Evolutionary conservation across 2,113 vertebrate genomes (phyloP).

Genomic region (Macquaria australasica): DNA sequence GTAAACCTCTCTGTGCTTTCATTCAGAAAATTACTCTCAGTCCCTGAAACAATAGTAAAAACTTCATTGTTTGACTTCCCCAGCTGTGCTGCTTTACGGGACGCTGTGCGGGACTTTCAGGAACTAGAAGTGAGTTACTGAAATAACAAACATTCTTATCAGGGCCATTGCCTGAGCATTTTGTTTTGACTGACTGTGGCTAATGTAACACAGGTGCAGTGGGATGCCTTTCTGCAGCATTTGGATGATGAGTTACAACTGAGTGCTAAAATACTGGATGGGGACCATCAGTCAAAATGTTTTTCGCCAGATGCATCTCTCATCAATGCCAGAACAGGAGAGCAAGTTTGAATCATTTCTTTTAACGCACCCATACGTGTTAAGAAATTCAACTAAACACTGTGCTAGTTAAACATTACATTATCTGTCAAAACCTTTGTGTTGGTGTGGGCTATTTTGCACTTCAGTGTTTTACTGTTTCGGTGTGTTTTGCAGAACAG

Average conservation of each 20-base stretch:
- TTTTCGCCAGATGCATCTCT: conserved; percentile 54
- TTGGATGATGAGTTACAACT: conserved; percentile 65
- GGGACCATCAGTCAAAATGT: conserved; percentile 10
- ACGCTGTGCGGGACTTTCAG: conserved; percentile 39
- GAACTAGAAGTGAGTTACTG: conserved; percentile 55
- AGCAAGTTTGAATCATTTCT: conserved; percentile 39
- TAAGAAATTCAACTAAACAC: not conserved
- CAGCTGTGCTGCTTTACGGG: conserved; percentile 51
- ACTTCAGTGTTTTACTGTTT: not conserved
- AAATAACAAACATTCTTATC: not conserved
- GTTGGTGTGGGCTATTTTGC: not conserved
- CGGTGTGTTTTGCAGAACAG: conserved; percentile 30
- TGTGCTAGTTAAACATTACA: not conserved
- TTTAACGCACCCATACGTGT: not conserved
- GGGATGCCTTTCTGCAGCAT: conserved; percentile 66
- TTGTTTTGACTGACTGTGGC: conserved; percentile 27
- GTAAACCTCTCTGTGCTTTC: not conserved
- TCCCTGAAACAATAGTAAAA: not conserved
- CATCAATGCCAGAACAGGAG: conserved; percentile 58
- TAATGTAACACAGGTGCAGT: conserved; percentile 57
- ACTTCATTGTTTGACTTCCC: conserved; percentile 10
- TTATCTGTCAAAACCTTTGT: not conserved
- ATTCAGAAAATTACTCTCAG: conserved; percentile 7
- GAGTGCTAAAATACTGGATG: not conserved
- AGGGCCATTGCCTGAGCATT: not conserved